Evolutionary conservation across 1,140 invertebrate genomes (phyloP).

Genomic region (Halesus radiatus): DNA sequence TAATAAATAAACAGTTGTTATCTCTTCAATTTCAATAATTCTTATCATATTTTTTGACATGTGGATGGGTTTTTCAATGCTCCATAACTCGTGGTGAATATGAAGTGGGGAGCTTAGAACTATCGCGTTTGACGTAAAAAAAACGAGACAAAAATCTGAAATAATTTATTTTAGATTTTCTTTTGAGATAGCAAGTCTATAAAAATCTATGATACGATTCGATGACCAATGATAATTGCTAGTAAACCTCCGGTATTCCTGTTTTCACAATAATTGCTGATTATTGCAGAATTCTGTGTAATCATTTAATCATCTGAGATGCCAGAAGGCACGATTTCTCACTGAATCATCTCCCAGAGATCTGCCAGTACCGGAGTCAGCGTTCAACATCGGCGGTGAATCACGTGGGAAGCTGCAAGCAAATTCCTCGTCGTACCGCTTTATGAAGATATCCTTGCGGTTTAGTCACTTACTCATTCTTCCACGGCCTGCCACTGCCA

Average conservation of each 20-base stretch:
- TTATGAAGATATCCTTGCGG: not conserved
- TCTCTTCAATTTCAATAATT: too few species aligned
- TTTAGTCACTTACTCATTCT: conserved; percentile 14
- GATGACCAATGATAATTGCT: not conserved
- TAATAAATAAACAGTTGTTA: too few species aligned
- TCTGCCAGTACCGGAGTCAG: conserved; percentile 1
- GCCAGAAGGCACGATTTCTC: conserved; percentile 16
- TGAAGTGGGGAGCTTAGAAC: too few species aligned
- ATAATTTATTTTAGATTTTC: too few species aligned
- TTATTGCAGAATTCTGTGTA: conserved; percentile 25
- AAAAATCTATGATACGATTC: not conserved
- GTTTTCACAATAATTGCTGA: not conserved
- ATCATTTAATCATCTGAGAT: conserved; percentile 21
- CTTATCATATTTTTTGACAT: too few species aligned
- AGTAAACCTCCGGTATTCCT: not conserved
- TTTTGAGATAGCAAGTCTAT: not conserved
- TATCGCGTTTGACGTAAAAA: too few species aligned
- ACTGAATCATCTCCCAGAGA: conserved; percentile 29
- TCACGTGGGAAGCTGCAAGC: conserved; percentile 17
- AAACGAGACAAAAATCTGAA: too few species aligned
- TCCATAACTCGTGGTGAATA: too few species aligned
- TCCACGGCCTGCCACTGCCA: not conserved
- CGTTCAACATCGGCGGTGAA: not conserved
- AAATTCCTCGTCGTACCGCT: conserved; percentile 15
- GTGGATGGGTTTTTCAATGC: too few species aligned